Base-by-base conservation (phyloP, 2,888 invertebrate species). In the Lasioglossum calceatum region DNA sequence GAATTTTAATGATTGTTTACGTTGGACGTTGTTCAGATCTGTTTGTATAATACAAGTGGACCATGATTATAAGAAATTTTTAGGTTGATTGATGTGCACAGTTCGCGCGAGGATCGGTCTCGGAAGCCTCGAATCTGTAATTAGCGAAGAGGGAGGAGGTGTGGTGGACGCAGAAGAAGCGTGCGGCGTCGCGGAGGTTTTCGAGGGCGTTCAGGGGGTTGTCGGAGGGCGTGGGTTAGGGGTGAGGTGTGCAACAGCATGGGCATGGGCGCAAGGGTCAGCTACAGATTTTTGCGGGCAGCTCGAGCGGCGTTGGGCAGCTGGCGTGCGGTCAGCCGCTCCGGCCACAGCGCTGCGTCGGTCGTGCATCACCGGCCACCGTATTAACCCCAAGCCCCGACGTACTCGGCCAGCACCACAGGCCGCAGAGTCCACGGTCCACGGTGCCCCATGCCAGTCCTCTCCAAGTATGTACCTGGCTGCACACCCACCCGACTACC, bases 261-360 rank as follows among this genome's bases (percentile, higher is more conserved):
- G 58, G 58, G 58, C 58, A 92, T 90, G 87, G 88, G 85, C 91
- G 83, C 85, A 92, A 91, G 92, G 92, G 91, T 91, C 88, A 90
- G 91, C 88, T 92, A 92, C 92, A 93, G 92, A 94, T 94, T 94
- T 94, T 94, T 94, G 93, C 90, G 93, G 93, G 92, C 91, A 88
- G 91, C 88, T 91, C 87, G 90, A 88, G 87, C 84, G 89, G 92
- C 92, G 92, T 92, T 87, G 92, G 93, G 94, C 95, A 95, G 93
- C 95, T 95, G 95, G 95, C 93, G 95, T 94, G 95, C 91, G 95
- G 95, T 95, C 92, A 94, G 94, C 94, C 94, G 90, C 92, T 91
- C 88, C 89, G 92, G 92, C 94, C 94, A 91, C 94, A 94, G 92
- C 93, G 93, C 90, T 93, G 94, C 95, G 94, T 94, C 92, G 93